Evolutionary conservation across 2,113 vertebrate species (phyloP).

Genomic region (Lophotis ruficrista): DNA sequence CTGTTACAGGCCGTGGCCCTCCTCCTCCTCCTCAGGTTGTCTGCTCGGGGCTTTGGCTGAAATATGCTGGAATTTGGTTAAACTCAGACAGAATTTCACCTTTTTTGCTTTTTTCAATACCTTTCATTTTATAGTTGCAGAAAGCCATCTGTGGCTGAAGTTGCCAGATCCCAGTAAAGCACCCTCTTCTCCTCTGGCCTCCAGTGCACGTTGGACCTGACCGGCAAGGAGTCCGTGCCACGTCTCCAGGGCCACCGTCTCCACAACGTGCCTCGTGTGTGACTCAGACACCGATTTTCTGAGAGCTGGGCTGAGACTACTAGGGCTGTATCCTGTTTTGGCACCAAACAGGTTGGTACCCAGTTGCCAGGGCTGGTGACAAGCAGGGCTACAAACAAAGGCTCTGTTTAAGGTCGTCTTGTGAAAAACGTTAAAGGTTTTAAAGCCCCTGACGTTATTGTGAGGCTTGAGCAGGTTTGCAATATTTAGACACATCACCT

Average conservation of each 20-base stretch:
- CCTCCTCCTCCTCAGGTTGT: conserved; percentile 11
- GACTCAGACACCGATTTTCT: neutral
- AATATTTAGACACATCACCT: rapidly evolving
- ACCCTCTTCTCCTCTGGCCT: neutral
- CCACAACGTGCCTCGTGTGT: rapidly evolving
- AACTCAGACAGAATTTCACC: neutral
- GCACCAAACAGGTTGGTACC: neutral
- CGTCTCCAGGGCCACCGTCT: rapidly evolving
- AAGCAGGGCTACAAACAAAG: neutral
- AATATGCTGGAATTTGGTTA: neutral
- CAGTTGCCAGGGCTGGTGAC: neutral
- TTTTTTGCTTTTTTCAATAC: neutral
- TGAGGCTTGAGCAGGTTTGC: neutral
- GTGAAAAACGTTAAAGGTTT: neutral
- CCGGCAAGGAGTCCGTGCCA: neutral
- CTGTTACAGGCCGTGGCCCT: conserved; percentile 48
- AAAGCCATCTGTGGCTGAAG: neutral
- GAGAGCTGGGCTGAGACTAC: neutral
- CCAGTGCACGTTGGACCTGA: neutral
- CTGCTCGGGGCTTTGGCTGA: conserved; percentile 26
- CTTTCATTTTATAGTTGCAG: neutral
- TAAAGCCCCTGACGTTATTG: neutral
- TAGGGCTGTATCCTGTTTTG: neutral
- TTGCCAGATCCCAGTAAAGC: neutral
- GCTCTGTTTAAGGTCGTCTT: neutral